These are phyloP conservation scores for Uloborus plumipes DNA, from an alignment of 2,888 invertebrate species.

Conservation along the genomic window DNA sequence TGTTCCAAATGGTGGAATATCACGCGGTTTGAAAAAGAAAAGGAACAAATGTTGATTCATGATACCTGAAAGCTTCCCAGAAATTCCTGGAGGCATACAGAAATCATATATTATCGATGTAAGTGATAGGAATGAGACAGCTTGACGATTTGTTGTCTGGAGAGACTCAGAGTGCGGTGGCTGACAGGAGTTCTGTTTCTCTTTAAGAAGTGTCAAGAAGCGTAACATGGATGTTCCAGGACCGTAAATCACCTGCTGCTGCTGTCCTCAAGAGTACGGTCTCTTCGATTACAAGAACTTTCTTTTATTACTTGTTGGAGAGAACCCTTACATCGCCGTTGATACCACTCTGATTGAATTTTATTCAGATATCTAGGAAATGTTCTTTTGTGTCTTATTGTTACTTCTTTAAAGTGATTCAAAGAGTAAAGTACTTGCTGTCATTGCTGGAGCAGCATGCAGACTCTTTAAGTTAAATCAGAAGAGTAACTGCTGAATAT, in stretches of 20 bases:
- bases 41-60: conserved; percentile 61
- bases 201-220: conserved; percentile 58
- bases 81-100: conserved; percentile 57
- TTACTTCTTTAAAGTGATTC: too few species aligned
- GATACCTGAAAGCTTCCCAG: conserved; percentile 50
- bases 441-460: too few species aligned
- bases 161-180: conserved; percentile 31
- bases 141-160: conserved; percentile 55
- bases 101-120: conserved; percentile 63
- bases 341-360: conserved; percentile 11
- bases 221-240: conserved; percentile 20
- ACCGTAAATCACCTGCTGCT: conserved; percentile 45
- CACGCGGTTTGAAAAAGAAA: conserved; percentile 57
- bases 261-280: conserved; percentile 44
- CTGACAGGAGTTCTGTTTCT: conserved; percentile 57
- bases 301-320: conserved; percentile 48
- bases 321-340: conserved; percentile 14
- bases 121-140: conserved; percentile 62
- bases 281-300: conserved; percentile 49
- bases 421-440: too few species aligned
- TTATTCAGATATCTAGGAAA: not conserved
- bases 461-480: too few species aligned
- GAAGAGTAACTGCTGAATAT: too few species aligned
- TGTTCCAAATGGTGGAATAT: conserved; percentile 49
- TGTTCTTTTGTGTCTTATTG: too few species aligned